phyloP scores from a whole-genome alignment of 2,113 vertebrate species.

The Sakesphorus luctuosus region DNA sequence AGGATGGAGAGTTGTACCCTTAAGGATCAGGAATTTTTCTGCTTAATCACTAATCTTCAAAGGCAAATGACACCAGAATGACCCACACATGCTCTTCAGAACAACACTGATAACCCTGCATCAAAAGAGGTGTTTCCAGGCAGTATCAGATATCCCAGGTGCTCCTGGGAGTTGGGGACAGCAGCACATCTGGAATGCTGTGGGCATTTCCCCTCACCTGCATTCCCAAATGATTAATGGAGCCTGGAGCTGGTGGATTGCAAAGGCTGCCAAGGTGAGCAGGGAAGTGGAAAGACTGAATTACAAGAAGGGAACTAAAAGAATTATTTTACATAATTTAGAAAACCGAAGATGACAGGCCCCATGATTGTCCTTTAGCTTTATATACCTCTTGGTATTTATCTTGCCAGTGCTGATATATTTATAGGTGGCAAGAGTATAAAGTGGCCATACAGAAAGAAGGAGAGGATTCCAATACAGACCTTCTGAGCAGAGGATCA shows the following conservation, averaged over 20 bases:
- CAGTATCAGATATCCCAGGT: neutral
- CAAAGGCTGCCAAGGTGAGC: neutral
- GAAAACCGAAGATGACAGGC: neutral
- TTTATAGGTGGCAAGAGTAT: neutral
- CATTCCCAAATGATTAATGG: neutral
- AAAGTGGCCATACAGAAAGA: neutral
- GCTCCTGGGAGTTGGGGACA: neutral
- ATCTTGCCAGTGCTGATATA: neutral
- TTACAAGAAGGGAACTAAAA: neutral
- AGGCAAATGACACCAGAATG: neutral
- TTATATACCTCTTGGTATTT: neutral
- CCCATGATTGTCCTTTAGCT: neutral
- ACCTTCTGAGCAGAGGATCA: neutral
- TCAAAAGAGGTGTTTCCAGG: neutral
- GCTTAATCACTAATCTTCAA: neutral
- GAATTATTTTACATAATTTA: slow-evolving; percentile 9
- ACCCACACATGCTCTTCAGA: fast-evolving
- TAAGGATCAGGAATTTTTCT: neutral
- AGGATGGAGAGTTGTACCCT: neutral
- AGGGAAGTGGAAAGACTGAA: neutral
- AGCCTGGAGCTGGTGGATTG: neutral
- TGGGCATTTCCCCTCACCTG: neutral
- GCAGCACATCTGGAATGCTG: neutral
- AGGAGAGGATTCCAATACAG: neutral
- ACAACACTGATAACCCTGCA: fast-evolving